Conservation (phyloP, 2,797 vertebrate species). For the Pipistrellus pipistrellus region DNA sequence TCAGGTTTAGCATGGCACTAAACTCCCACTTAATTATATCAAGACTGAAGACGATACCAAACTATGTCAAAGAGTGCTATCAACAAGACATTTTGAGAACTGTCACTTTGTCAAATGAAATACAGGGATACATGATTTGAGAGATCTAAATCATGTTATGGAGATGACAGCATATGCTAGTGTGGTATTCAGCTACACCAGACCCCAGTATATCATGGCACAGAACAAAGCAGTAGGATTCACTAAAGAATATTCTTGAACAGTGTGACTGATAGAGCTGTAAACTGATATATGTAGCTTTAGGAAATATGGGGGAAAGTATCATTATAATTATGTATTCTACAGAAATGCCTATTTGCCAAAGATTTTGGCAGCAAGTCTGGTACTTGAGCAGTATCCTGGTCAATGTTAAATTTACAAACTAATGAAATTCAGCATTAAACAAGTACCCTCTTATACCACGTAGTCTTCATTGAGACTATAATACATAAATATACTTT, state of each 20-base stretch:
- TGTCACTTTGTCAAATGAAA: slow-evolving; percentile 65
- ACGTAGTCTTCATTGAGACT: neutral
- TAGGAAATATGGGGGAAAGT: neutral
- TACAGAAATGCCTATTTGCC: neutral
- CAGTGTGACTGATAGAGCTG: neutral
- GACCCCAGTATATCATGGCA: neutral
- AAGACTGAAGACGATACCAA: slow-evolving; percentile 43
- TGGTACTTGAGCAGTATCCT: neutral
- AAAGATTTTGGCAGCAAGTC: slow-evolving; percentile 44
- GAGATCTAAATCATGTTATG: slow-evolving; percentile 31
- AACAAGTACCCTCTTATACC: neutral
- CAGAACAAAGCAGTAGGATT: neutral
- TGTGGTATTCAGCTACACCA: neutral
- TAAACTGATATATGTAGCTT: neutral
- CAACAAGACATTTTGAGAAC: slow-evolving; percentile 28
- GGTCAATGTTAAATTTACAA: slow-evolving; percentile 34
- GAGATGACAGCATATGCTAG: neutral
- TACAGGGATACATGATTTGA: neutral
- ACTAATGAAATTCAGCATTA: slow-evolving; percentile 38
- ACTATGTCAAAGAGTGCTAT: slow-evolving; percentile 18
- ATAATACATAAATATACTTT: neutral
- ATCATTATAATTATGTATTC: neutral
- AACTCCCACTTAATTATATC: slow-evolving; percentile 61
- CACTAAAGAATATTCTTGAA: neutral
- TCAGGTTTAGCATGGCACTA: slow-evolving; percentile 58